phyloP scores from a whole-genome alignment of 2,797 vertebrate species.

The Alosa sapidissima region DNA sequence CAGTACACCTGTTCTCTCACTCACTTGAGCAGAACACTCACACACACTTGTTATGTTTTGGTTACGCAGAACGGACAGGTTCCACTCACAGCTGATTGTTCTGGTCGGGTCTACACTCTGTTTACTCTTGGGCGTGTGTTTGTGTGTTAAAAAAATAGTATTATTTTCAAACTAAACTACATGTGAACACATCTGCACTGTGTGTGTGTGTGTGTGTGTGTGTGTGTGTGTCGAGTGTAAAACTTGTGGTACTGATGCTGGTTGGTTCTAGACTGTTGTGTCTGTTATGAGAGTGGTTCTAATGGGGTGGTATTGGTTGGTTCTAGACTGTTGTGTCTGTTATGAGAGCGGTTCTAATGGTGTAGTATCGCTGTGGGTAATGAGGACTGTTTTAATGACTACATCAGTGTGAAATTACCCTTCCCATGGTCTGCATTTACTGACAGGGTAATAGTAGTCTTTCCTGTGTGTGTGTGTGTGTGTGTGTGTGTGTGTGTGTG shows the following conservation, averaged over 20 bases:
- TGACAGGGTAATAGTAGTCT: conserved; percentile 57
- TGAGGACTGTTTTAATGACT: conserved; percentile 26
- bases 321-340: not conserved
- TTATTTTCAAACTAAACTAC: too few relatives aligned
- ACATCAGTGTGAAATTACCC: conserved; percentile 53
- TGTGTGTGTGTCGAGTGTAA: too few relatives aligned
- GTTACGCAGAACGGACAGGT: not conserved
- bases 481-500: not conserved
- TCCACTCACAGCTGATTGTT: not conserved
- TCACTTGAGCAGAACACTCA: not conserved
- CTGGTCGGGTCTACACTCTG: not conserved
- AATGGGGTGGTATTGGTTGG: not conserved
- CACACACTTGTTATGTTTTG: not conserved
- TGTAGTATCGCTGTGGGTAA: not conserved
- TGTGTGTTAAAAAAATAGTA: too few relatives aligned
- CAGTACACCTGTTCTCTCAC: not conserved
- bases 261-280: not conserved
- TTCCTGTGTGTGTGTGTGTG: conserved; percentile 24
- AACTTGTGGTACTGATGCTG: not conserved
- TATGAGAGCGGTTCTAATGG: too few relatives aligned
- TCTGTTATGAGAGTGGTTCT: too few relatives aligned
- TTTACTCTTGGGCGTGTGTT: too few relatives aligned
- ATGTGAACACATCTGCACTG: too few relatives aligned
- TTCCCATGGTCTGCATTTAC: conserved; percentile 59
- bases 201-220: too few relatives aligned